phyloP scores from a whole-genome alignment of 2,888 invertebrate species.

The Drosophila neonasuta region DNA sequence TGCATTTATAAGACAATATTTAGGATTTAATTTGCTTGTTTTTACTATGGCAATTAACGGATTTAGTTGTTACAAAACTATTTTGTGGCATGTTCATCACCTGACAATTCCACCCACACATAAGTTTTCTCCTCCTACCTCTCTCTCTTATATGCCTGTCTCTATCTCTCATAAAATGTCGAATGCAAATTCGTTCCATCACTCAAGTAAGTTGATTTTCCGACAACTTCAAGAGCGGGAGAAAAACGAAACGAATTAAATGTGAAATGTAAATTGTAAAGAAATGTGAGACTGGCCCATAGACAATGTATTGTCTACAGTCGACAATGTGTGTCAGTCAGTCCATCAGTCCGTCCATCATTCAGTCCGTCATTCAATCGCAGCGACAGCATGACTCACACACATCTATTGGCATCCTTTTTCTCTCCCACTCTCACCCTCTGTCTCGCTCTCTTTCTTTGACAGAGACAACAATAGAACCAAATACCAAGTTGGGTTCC shows the following conservation, averaged over 20 bases:
- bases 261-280: slow-evolving; percentile 54
- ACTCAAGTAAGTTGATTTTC: slow-evolving; percentile 62
- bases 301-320: slow-evolving; percentile 58
- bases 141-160: not conserved
- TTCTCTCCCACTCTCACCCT: not conserved
- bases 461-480: slow-evolving; percentile 50
- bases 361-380: slow-evolving; percentile 44
- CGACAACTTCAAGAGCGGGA: slow-evolving; percentile 46
- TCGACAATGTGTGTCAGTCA: slow-evolving; percentile 68
- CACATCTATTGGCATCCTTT: slow-evolving; percentile 49
- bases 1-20: slow-evolving; percentile 4
- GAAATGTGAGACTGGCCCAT: slow-evolving; percentile 47
- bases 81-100: slow-evolving; percentile 19
- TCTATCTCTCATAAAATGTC: slow-evolving; percentile 36
- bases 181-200: slow-evolving; percentile 79
- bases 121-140: not conserved
- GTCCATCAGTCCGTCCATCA: slow-evolving; percentile 19
- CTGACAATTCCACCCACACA: not conserved
- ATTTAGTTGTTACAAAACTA: slow-evolving; percentile 30
- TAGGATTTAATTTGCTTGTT: slow-evolving; percentile 26
- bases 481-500: slow-evolving; percentile 31
- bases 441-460: slow-evolving; percentile 8
- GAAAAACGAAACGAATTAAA: slow-evolving; percentile 50
- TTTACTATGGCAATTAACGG: slow-evolving; percentile 45
- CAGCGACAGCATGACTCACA: slow-evolving; percentile 47